Evolutionary conservation across 2,888 invertebrate genomes (phyloP).

Genomic region (Trypoxylon attenuatum): DNA sequence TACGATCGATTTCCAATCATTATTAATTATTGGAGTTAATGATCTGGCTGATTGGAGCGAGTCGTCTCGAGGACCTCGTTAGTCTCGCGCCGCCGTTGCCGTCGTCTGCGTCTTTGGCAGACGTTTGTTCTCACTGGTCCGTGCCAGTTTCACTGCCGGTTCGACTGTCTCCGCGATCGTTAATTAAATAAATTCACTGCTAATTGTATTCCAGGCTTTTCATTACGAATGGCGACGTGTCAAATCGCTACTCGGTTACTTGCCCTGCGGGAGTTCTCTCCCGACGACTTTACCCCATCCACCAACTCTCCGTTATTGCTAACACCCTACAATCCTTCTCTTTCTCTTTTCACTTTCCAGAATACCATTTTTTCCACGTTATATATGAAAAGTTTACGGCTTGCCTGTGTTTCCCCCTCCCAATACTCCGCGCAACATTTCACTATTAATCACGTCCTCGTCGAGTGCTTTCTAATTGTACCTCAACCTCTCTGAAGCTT

Average conservation of each 20-base stretch:
- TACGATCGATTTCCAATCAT: constrained; percentile 64
- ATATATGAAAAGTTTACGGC: no score
- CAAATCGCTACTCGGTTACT: constrained; percentile 29
- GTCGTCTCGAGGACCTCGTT: constrained; percentile 70
- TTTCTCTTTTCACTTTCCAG: no score
- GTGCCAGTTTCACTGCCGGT: constrained; percentile 21
- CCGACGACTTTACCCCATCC: constrained; percentile 3
- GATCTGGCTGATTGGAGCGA: constrained; percentile 67
- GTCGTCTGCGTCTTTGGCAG: constrained; percentile 49
- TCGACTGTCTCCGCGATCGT: constrained; percentile 38
- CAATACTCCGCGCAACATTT: no score
- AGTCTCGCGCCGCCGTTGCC: no score
- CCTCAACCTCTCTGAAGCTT: no score
- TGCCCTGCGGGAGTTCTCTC: constrained; percentile 16
- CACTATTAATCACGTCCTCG: no score
- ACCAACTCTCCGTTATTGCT: constrained; percentile 16
- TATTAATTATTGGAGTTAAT: constrained; percentile 69
- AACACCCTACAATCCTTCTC: constrained; percentile 18
- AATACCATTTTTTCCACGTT: no score
- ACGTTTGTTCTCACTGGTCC: constrained; percentile 33
- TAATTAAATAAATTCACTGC: constrained; percentile 62
- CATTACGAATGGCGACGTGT: constrained; percentile 39
- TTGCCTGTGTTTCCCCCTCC: no score
- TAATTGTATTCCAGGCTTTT: constrained; percentile 52
- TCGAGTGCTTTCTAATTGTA: no score